A percentile compares a stretch with the other conserved stretches of the same genome.
phyloP scores from a whole-genome alignment of 2,888 invertebrate species.

The Caenorhabditis parvicauda region DNA sequence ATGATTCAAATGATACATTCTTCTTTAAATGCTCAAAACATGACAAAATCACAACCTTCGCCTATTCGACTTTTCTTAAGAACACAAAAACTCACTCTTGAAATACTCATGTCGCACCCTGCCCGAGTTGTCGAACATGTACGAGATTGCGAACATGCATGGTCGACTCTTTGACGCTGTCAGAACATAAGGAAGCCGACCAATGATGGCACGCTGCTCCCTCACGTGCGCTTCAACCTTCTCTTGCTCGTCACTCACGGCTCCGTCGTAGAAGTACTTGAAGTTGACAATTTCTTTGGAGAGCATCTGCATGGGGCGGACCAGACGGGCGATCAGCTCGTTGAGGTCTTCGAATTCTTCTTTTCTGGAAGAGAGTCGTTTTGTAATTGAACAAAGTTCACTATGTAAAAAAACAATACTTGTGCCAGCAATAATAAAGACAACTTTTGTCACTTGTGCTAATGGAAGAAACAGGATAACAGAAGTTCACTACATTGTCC shows the following conservation, averaged over 20 bases:
- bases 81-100: constrained; percentile 66
- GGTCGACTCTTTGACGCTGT: constrained; percentile 63
- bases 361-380: constrained; percentile 3
- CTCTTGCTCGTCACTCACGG: constrained; percentile 33
- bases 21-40: neutral
- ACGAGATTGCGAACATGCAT: constrained; percentile 89
- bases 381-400: too few species aligned
- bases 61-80: neutral
- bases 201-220: constrained; percentile 80
- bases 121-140: constrained; percentile 75
- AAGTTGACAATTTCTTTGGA: constrained; percentile 74
- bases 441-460: too few species aligned
- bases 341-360: constrained; percentile 93
- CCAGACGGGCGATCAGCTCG: constrained; percentile 93
- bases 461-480: too few species aligned
- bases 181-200: constrained; percentile 46
- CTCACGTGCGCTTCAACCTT: constrained; percentile 64
- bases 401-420: too few species aligned
- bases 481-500: too few species aligned
- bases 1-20: too few species aligned
- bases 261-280: constrained; percentile 71
- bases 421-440: too few species aligned
- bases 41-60: neutral
- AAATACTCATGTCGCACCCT: constrained; percentile 87
- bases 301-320: constrained; percentile 92